Conservation (phyloP, 2,797 vertebrate species). For the Lepilemur septentrionalis region DNA sequence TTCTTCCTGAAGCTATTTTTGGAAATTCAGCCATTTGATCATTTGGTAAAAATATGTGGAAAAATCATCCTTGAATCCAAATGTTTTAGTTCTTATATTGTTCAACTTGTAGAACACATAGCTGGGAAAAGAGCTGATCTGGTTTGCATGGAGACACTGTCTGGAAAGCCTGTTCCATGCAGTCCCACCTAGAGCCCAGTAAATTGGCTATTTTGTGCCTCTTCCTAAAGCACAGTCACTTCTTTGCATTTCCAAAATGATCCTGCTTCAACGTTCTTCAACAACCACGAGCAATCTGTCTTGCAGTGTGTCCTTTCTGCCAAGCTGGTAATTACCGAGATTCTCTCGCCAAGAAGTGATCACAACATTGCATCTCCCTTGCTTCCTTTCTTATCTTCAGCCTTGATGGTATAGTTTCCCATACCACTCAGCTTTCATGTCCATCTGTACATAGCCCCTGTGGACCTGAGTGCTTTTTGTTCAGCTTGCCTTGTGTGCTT, state of each 20-base stretch:
- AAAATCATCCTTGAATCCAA: slow-evolving; percentile 20
- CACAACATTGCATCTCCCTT: slow-evolving; percentile 72
- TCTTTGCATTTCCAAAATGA: slow-evolving; percentile 81
- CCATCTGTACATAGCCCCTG: slow-evolving; percentile 80
- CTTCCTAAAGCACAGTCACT: slow-evolving; percentile 78
- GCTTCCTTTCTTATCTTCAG: slow-evolving; percentile 83
- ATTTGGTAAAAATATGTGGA: background rate
- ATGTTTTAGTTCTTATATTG: background rate
- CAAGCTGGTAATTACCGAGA: slow-evolving; percentile 68
- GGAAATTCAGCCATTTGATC: slow-evolving; percentile 29
- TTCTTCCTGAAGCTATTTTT: background rate
- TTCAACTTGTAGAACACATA: slow-evolving; percentile 61
- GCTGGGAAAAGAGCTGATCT: slow-evolving; percentile 79
- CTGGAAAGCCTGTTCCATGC: slow-evolving; percentile 64
- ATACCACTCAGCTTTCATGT: slow-evolving; percentile 82
- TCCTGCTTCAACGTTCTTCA: slow-evolving; percentile 83
- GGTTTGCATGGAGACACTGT: slow-evolving; percentile 76
- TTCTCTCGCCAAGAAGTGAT: slow-evolving; percentile 76
- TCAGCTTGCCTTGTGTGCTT: slow-evolving; percentile 85
- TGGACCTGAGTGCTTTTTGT: slow-evolving; percentile 79
- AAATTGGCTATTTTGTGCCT: slow-evolving; percentile 76
- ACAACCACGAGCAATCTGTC: slow-evolving; percentile 78
- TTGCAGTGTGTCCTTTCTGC: slow-evolving; percentile 77
- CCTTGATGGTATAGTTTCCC: slow-evolving; percentile 80
- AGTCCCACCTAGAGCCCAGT: slow-evolving; percentile 64